Base-by-base conservation (phyloP, 1,140 invertebrate species). In the Calliphora vicina region DNA sequence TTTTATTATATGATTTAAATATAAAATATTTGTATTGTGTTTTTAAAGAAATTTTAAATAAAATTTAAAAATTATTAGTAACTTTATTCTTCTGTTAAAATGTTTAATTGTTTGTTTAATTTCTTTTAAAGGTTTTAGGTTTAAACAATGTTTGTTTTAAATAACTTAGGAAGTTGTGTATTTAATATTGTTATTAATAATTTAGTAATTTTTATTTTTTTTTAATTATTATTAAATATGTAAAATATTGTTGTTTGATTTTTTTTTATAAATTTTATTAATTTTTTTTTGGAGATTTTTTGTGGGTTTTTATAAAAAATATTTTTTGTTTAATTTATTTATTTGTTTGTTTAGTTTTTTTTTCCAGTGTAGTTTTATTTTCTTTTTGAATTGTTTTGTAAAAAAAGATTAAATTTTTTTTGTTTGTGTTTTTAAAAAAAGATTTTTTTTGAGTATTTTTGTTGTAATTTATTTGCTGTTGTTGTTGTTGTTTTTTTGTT, bases 171-270 rank as follows among this genome's bases (percentile, higher is more conserved):
- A 78, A 78, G 74, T 23, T 78, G 74, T 78, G 4, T 43, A 25
- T 78, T 76, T 78, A n/a, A 17, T 42, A 1, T 43, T 78, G 3
- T 76, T 43, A 76, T 78, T 78, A 43, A 9, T 43, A 78, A 43
- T 20, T 67, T 67, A 67, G 23, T 85, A 81, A 85, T 83, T 85
- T 85, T 80, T 86, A 82, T 82, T 76, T 35, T 76, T 5, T 29
- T 76, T 76, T 76, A 67, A 29, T 61, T 83, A 57, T 83, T 81
- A 20, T 80, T 86, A 82, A 86, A 85, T 87, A 85, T 85, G 67
- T 85, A 86, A 86, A 84, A 84, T 85, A 83, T 82, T 83, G 84
- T 35, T 76, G 84, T 35, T 76, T 83, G 35, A 82, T 74, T 73
- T 83, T 82, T 82, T 72, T 80, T 74, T 82, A 81, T 84, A 61